phyloP scores from a whole-genome alignment of 2,888 invertebrate genomes.

The Emesis furor region DNA sequence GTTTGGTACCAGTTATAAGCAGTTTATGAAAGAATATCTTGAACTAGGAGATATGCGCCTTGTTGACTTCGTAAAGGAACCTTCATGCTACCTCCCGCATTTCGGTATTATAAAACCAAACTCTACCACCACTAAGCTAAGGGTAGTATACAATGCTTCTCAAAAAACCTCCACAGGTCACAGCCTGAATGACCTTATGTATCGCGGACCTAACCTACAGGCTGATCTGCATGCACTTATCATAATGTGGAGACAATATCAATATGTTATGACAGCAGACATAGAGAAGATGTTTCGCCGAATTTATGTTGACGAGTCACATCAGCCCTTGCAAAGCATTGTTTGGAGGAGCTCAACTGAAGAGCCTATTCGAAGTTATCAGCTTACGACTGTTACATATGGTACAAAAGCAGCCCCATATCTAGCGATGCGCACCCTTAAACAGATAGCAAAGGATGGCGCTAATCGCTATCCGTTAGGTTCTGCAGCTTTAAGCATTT shows the following conservation, averaged over 20 bases:
- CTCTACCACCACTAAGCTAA: background rate
- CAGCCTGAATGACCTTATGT: background rate
- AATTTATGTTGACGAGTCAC: conserved; percentile 5
- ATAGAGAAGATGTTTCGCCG: conserved; percentile 3
- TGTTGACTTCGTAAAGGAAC: background rate
- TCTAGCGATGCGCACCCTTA: conserved; percentile 43
- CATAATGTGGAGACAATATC: background rate
- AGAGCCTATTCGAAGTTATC: conserved; percentile 12
- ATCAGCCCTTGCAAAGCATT: background rate
- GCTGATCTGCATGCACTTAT: background rate
- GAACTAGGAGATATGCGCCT: background rate
- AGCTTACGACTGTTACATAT: background rate
- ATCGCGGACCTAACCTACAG: conserved; percentile 8
- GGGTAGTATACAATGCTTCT: background rate
- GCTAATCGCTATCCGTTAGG: conserved; percentile 31
- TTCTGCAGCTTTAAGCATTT: conserved; percentile 1
- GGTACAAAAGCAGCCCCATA: conserved; percentile 30
- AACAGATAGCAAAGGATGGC: conserved; percentile 26
- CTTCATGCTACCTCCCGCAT: background rate
- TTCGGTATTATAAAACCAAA: background rate
- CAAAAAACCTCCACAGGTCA: background rate
- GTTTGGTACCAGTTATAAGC: background rate
- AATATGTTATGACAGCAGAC: conserved; percentile 21
- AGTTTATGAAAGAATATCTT: conserved; percentile 1
- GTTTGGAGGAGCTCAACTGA: background rate